Base-by-base conservation (phyloP, 2,888 invertebrate genomes). In the Bimastos eiseni region DNA sequence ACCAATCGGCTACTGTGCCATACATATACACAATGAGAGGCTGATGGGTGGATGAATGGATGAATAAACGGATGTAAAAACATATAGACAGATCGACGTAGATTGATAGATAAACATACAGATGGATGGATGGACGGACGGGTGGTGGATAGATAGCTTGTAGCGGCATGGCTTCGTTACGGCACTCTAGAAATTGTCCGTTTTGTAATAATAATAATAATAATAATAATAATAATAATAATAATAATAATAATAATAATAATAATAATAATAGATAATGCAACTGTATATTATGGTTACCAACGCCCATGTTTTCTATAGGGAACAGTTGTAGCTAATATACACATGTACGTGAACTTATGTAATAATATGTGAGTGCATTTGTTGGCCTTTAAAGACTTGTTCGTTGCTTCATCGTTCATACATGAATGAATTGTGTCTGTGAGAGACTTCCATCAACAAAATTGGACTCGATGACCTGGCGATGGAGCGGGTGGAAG, bases 361-460 rank as follows among this genome's bases (percentile, higher is more conserved):
- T 70, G n/a, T 70, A 70, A n/a, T 5, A 70, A n/a, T n/a, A 70
- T 70, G 24, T 4, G 24, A 70, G n/a, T n/a, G 70, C 70, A 70
- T 70, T 70, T 70, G n/a, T n/a, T 70, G n/a, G 70, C 70, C 70
- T 70, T 70, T 70, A 70, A n/a, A 70, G n/a, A 70, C n/a, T 30
- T 30, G n/a, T 0, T n/a, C 70, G 70, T 70, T 49, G 70, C 70
- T n/a, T 70, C 70, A 70, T 70, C 41, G 15, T 41, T 41, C n/a
- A n/a, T 41, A n/a, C 70, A 70, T 70, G 70, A 70, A 70, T 70
- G 70, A 70, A 70, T 6, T 70, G 70, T 70, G 30, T 70, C n/a
- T n/a, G n/a, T 17, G 13, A n/a, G 70, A 70, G 70, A 70, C 70
- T n/a, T 70, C 70, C 70, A 70, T 70, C 70, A 70, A 70, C 70